phyloP scores from a whole-genome alignment of 2,888 invertebrate genomes.

The Acrobeloides nanus region DNA sequence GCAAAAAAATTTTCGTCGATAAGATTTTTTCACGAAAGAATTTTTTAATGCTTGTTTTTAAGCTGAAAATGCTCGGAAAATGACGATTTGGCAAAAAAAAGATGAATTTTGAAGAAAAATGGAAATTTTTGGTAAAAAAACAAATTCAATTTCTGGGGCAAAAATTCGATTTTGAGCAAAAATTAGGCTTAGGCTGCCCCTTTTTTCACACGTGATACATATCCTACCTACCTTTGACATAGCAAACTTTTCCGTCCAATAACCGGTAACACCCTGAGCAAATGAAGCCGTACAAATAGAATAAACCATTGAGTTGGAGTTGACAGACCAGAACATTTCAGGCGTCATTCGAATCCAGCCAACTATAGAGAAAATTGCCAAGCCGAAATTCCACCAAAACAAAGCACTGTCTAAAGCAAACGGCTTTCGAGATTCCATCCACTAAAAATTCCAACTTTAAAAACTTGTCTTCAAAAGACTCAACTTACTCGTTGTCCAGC shows the following conservation, averaged over 20 bases:
- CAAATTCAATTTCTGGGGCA: no score
- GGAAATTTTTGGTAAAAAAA: no score
- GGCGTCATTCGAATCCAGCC: conserved; percentile 71
- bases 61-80: no score
- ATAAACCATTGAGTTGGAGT: conserved; percentile 66
- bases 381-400: conserved; percentile 79
- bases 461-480: conserved; percentile 54
- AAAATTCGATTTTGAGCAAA: no score
- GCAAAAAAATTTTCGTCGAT: no score
- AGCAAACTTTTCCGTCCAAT: conserved; percentile 96
- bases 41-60: no score
- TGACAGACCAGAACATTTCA: conserved; percentile 59
- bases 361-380: conserved; percentile 89
- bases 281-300: conserved; percentile 70
- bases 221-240: conserved; percentile 59
- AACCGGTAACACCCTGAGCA: conserved; percentile 75
- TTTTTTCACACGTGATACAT: no score
- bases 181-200: no score
- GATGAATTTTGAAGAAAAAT: no score
- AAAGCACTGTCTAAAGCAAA: conserved; percentile 80
- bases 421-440: conserved; percentile 83
- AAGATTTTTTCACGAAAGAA: no score
- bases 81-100: no score
- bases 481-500: conserved; percentile 70
- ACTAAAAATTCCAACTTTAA: conserved; percentile 22